Percentiles rank a stretch among this genome's conserved stretches.
Conservation (phyloP, 2,113 vertebrate species). For the Leucopsar rothschildi region DNA sequence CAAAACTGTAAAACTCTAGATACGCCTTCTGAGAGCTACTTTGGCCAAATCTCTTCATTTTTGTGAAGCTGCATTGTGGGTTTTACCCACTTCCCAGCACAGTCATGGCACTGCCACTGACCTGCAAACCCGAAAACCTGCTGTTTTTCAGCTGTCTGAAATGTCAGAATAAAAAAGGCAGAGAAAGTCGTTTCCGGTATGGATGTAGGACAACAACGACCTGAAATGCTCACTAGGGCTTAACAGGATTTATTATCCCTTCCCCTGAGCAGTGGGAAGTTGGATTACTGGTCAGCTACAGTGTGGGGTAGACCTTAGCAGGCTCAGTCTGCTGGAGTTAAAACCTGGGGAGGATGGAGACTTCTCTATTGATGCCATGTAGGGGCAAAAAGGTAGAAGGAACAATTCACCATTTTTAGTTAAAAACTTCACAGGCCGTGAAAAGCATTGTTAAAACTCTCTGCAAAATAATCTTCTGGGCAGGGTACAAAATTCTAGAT, state of each 20-base stretch:
- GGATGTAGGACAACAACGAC: rapidly evolving
- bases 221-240: not conserved
- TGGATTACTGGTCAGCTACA: not conserved
- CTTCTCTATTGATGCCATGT: not conserved
- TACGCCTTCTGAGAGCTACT: not conserved
- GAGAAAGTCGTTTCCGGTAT: not conserved
- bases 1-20: not conserved
- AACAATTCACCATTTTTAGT: not conserved
- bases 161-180: not conserved
- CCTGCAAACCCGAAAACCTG: not conserved
- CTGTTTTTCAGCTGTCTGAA: not conserved
- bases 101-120: not conserved
- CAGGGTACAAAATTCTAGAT: not conserved
- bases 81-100: not conserved
- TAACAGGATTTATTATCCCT: not conserved
- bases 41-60: not conserved
- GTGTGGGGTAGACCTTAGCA: not conserved
- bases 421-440: not conserved
- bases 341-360: not conserved
- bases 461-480: not conserved
- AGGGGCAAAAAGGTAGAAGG: not conserved
- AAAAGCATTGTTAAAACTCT: not conserved
- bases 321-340: not conserved
- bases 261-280: not conserved
- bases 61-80: not conserved